Conservation (phyloP, 2,888 invertebrate genomes). For the Syrphus vitripennis region DNA sequence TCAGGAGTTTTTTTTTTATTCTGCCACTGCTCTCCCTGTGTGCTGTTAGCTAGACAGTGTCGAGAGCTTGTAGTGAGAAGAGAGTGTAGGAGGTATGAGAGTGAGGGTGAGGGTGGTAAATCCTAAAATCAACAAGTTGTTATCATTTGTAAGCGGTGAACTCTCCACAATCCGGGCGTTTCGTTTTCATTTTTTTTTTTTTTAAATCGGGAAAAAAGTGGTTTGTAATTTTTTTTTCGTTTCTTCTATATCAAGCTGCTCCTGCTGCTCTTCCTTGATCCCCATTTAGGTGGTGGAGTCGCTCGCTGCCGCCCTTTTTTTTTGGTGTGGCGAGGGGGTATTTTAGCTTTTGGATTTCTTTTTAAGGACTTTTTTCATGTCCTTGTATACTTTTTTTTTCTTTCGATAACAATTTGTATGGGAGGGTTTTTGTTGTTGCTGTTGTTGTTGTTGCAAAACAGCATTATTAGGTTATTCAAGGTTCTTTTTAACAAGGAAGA, state of each 20-base stretch:
- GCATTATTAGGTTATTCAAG: slow-evolving; percentile 55
- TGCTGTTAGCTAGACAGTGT: slow-evolving; percentile 36
- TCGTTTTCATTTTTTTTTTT: slow-evolving; percentile 32
- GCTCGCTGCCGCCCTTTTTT: background rate
- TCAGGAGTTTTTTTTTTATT: slow-evolving; percentile 47
- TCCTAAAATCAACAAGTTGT: slow-evolving; percentile 74
- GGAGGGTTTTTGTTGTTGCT: background rate
- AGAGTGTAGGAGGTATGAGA: background rate
- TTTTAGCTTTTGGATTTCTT: slow-evolving; percentile 22
- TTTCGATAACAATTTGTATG: slow-evolving; percentile 28
- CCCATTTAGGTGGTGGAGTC: background rate
- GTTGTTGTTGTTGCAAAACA: no score
- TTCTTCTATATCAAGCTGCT: slow-evolving; percentile 61
- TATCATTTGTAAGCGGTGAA: slow-evolving; percentile 75
- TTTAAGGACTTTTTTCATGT: slow-evolving; percentile 2
- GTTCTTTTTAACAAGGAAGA: slow-evolving; percentile 29
- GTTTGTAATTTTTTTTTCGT: slow-evolving; percentile 72
- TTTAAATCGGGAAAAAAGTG: slow-evolving; percentile 74
- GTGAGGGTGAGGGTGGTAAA: slow-evolving; percentile 53
- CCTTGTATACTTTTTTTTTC: background rate
- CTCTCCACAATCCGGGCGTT: slow-evolving; percentile 73
- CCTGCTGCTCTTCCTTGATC: slow-evolving; percentile 34
- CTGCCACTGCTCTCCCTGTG: slow-evolving; percentile 34
- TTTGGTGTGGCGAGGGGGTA: slow-evolving; percentile 17
- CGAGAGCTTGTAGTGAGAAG: slow-evolving; percentile 4